Percentiles rank a stretch among this genome's conserved stretches.
These are phyloP conservation scores for Leucosticte australis DNA, from an alignment of 2,113 vertebrate species.

Conservation along the genomic window DNA sequence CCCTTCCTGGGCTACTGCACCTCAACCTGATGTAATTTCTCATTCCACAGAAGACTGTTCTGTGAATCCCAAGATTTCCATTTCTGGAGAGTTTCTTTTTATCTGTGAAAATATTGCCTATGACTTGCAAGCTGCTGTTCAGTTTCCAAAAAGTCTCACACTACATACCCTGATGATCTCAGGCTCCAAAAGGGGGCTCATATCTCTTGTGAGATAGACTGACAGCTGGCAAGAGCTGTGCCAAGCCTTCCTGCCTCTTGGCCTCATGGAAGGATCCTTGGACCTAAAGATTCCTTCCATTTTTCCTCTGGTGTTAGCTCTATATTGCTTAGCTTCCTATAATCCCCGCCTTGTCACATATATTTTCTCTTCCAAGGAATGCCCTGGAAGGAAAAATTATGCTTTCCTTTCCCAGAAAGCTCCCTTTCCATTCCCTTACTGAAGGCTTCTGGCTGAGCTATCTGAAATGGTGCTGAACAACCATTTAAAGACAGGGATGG, in stretches of 20 bases:
- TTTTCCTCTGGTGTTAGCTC: neutral
- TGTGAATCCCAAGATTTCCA: neutral
- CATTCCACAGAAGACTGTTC: neutral
- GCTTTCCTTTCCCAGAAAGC: neutral
- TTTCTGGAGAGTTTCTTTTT: neutral
- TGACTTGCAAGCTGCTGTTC: neutral
- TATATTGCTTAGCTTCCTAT: neutral
- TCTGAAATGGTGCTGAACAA: neutral
- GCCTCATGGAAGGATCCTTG: neutral
- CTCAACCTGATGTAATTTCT: neutral
- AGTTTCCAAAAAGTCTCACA: neutral
- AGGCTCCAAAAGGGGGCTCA: neutral
- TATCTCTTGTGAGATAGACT: neutral
- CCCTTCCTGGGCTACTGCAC: neutral
- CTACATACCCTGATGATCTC: neutral
- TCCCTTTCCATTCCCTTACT: neutral
- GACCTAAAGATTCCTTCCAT: neutral
- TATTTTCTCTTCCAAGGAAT: neutral
- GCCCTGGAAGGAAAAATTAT: neutral
- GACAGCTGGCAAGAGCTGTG: neutral
- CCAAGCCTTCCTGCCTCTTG: neutral
- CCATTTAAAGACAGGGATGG: neutral
- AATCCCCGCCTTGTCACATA: rapidly evolving
- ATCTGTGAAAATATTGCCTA: neutral
- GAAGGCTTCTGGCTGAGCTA: neutral